These are phyloP conservation scores for Halcyon senegalensis DNA, from an alignment of 2,113 vertebrate species.

Conservation along the genomic window DNA sequence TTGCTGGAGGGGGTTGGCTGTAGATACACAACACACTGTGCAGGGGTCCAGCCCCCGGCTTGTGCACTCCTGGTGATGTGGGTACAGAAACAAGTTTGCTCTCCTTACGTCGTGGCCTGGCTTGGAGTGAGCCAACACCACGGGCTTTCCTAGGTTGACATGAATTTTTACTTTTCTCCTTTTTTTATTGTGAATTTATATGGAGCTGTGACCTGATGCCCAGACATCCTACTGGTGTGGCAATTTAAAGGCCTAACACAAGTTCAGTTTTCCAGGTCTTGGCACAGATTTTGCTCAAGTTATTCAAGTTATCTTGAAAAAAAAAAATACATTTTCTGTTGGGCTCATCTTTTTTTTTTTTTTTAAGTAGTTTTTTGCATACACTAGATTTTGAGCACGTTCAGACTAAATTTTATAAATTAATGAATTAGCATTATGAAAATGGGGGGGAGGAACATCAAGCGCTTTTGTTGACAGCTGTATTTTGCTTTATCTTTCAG, in stretches of 20 bases:
- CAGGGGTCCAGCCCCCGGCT: background rate
- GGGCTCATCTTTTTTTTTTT: background rate
- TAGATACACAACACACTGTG: accelerated
- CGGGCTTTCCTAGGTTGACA: background rate
- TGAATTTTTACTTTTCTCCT: background rate
- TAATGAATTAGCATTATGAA: slow-evolving; percentile 34
- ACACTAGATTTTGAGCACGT: background rate
- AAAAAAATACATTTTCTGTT: background rate
- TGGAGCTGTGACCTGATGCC: background rate
- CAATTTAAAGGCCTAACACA: background rate
- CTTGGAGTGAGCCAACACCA: background rate
- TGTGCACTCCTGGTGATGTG: background rate
- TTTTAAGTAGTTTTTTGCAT: background rate
- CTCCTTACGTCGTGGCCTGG: background rate
- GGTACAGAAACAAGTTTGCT: background rate
- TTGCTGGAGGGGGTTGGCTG: background rate
- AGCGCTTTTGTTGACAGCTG: background rate
- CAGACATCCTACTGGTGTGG: background rate
- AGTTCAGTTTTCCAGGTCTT: background rate
- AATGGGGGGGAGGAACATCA: background rate
- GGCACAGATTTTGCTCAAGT: background rate
- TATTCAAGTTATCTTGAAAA: background rate
- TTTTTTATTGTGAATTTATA: background rate
- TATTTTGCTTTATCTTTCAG: slow-evolving; percentile 61
- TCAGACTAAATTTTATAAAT: slow-evolving; percentile 4